phyloP scores from a whole-genome alignment of 1,140 invertebrate species.

The Monochamus saltuarius region DNA sequence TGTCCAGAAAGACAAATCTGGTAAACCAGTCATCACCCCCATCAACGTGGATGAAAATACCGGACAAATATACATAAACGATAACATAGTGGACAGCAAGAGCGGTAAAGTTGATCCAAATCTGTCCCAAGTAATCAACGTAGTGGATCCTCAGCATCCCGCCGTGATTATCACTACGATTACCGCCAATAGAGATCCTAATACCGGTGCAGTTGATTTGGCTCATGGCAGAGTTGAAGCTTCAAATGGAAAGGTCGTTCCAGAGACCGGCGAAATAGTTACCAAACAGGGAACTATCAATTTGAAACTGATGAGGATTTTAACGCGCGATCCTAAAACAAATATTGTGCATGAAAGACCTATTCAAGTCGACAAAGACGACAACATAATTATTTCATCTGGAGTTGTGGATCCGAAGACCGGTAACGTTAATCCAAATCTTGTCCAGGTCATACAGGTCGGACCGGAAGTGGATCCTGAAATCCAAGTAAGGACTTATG shows the following conservation, averaged over 20 bases:
- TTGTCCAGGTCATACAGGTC: conserved; percentile 59
- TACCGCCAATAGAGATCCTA: conserved; percentile 61
- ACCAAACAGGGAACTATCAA: conserved; percentile 69
- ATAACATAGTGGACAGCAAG: conserved; percentile 60
- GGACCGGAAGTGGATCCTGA: conserved; percentile 58
- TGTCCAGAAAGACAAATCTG: conserved; percentile 57
- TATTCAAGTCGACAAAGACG: conserved; percentile 45
- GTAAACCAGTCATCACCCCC: conserved; percentile 60
- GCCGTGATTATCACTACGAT: conserved; percentile 65
- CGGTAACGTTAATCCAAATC: conserved; percentile 54
- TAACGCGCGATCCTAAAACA: conserved; percentile 61
- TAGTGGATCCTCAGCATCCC: conserved; percentile 67
- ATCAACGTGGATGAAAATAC: conserved; percentile 62
- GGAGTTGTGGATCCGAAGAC: conserved; percentile 59
- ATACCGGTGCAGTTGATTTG: conserved; percentile 60
- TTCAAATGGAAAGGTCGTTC: conserved; percentile 64
- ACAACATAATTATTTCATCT: conserved; percentile 57
- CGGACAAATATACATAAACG: conserved; percentile 64
- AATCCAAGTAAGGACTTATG: conserved; percentile 58
- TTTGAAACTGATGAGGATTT: conserved; percentile 59
- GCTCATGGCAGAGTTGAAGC: conserved; percentile 61
- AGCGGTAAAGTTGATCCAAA: conserved; percentile 62
- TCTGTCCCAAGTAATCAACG: conserved; percentile 63
- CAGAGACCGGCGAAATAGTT: conserved; percentile 63
- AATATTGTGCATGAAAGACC: conserved; percentile 58